Percentiles rank a stretch among this genome's conserved stretches.
These are phyloP conservation scores for Protaetia brevitarsis DNA, from an alignment of 1,140 invertebrate genomes.

Conservation along the genomic window DNA sequence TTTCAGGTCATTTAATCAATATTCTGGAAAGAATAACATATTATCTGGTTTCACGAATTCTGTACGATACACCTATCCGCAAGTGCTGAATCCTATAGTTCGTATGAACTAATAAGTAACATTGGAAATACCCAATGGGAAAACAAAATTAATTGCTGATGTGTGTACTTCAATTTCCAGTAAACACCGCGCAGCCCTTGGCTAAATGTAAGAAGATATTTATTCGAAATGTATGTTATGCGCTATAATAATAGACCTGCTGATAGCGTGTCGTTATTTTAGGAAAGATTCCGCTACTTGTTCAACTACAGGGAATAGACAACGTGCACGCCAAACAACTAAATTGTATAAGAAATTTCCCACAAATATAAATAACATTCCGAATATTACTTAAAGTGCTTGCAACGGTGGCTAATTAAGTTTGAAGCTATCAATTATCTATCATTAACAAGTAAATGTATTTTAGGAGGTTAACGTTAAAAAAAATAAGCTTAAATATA, in stretches of 20 bases:
- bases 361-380: neutral
- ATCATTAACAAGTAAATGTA: neutral
- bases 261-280: neutral
- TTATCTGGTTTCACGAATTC: too few species aligned
- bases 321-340: neutral
- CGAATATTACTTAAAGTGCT: too few species aligned
- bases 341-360: neutral
- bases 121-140: too few species aligned
- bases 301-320: neutral
- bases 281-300: neutral
- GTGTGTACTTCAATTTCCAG: neutral
- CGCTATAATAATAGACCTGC: neutral
- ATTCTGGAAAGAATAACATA: too few species aligned
- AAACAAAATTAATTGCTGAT: conserved; percentile 7
- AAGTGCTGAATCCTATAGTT: too few species aligned
- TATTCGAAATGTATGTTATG: neutral
- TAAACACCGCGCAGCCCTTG: neutral
- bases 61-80: too few species aligned
- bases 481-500: neutral
- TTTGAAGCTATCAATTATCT: neutral
- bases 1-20: too few species aligned
- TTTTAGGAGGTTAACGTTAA: neutral
- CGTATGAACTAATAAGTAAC: too few species aligned
- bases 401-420: too few species aligned
- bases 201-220: neutral